A percentile compares a stretch with the other conserved stretches of the same genome.
These are phyloP conservation scores for Drosophila barbarae DNA, from an alignment of 2,888 invertebrate species.

Conservation along the genomic window DNA sequence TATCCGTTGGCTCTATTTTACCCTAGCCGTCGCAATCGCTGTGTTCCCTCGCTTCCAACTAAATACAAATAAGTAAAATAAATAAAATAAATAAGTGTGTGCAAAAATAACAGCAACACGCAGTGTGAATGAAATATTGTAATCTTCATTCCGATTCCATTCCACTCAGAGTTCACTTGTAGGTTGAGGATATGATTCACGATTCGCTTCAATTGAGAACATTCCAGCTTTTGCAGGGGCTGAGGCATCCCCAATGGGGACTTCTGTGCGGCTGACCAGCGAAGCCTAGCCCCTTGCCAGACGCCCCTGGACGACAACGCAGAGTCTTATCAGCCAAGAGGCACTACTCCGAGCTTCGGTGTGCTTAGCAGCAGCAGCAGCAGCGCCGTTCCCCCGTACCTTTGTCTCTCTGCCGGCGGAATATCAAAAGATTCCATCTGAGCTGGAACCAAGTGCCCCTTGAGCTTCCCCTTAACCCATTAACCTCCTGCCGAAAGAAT, in stretches of 20 bases:
- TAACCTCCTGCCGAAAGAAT: not conserved
- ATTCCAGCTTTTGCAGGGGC: slow-evolving; percentile 47
- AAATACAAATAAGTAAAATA: not conserved
- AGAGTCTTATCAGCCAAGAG: slow-evolving; percentile 25
- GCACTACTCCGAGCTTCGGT: slow-evolving; percentile 22
- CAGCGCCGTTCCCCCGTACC: too few species aligned
- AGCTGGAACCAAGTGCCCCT: slow-evolving; percentile 8
- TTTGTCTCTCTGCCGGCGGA: slow-evolving; percentile 1
- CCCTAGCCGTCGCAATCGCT: not conserved
- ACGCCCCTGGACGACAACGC: not conserved
- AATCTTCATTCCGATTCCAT: slow-evolving; percentile 62
- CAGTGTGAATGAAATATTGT: slow-evolving; percentile 39
- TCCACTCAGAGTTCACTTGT: slow-evolving; percentile 65
- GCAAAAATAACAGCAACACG: slow-evolving; percentile 1
- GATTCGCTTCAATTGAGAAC: slow-evolving; percentile 68
- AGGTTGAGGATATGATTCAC: slow-evolving; percentile 70
- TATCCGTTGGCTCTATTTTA: not conserved
- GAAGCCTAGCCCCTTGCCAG: not conserved
- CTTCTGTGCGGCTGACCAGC: not conserved
- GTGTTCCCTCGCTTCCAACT: not conserved
- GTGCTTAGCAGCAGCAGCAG: slow-evolving; percentile 19
- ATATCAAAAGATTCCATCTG: slow-evolving; percentile 18
- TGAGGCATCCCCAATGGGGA: not conserved
- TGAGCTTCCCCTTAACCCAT: slow-evolving; percentile 5
- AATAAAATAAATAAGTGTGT: slow-evolving; percentile 2